Percentiles rank a stretch among this genome's conserved stretches.
These are phyloP conservation scores for Opisthocomus hoazin DNA, from an alignment of 2,113 vertebrate genomes.

Conservation along the genomic window DNA sequence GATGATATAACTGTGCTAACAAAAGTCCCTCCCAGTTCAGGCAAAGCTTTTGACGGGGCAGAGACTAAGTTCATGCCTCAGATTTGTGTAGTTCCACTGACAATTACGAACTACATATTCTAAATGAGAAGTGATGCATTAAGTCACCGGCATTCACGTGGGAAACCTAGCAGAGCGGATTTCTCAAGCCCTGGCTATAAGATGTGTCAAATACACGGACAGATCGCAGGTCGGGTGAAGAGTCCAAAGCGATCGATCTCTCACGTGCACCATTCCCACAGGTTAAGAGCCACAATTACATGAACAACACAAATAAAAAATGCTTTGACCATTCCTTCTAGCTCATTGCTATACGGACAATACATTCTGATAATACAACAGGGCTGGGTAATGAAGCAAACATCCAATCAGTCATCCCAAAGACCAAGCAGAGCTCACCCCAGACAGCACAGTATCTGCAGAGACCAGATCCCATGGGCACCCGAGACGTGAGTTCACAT, in stretches of 20 bases:
- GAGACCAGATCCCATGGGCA: not conserved
- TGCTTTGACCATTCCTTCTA: not conserved
- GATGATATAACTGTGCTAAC: not conserved
- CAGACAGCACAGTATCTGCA: not conserved
- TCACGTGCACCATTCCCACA: rapidly evolving
- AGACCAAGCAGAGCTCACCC: not conserved
- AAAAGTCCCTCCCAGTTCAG: not conserved
- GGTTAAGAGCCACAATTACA: no score
- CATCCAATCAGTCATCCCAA: not conserved
- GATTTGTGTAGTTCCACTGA: not conserved
- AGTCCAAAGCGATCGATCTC: not conserved
- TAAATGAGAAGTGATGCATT: not conserved
- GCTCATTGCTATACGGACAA: rapidly evolving
- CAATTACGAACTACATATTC: not conserved
- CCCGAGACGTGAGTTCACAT: not conserved
- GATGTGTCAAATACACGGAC: rapidly evolving
- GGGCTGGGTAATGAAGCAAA: not conserved
- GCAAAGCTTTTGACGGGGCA: not conserved
- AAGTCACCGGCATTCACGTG: not conserved
- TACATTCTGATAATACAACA: not conserved
- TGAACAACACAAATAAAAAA: rapidly evolving
- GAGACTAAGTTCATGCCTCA: not conserved
- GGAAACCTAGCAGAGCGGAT: not conserved
- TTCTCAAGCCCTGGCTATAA: not conserved
- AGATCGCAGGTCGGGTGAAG: not conserved